Percentiles rank a stretch among this genome's conserved stretches.
Evolutionary conservation across 2,797 vertebrate genomes (phyloP).

Genomic region (Syngnathus acus): DNA sequence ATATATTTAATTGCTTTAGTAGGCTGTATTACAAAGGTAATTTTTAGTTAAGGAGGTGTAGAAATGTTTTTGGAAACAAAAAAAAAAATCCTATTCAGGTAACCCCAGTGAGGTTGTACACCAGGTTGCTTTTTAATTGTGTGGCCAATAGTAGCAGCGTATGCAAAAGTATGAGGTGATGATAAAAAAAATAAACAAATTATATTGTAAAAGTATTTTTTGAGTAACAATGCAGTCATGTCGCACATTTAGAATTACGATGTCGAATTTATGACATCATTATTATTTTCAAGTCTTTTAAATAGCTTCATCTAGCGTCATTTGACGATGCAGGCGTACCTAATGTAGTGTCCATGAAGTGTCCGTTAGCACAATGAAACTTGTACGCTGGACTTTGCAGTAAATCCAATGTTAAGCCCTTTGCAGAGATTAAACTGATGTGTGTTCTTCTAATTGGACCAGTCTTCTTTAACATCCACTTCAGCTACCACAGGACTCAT

Average conservation of each 20-base stretch:
- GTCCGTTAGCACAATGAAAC: background rate
- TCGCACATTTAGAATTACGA: background rate
- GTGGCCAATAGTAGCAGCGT: background rate
- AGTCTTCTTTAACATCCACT: background rate
- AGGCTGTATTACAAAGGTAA: too few relatives aligned
- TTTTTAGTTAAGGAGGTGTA: background rate
- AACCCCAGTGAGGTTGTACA: background rate
- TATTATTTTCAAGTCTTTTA: background rate
- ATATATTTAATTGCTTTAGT: too few relatives aligned
- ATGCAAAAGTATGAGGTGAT: background rate
- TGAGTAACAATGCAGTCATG: too few relatives aligned
- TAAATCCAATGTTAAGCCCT: background rate
- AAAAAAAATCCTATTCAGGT: background rate
- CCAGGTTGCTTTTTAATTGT: background rate
- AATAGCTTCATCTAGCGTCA: background rate
- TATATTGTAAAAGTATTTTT: too few relatives aligned
- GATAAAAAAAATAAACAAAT: too few relatives aligned
- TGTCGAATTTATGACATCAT: background rate
- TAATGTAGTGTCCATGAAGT: background rate
- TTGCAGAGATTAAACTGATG: conserved; percentile 4
- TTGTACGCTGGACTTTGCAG: background rate
- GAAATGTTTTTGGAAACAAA: background rate
- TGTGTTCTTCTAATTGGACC: conserved; percentile 2
- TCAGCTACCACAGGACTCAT: background rate
- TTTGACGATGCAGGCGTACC: background rate